Percentiles rank a stretch among this genome's conserved stretches.
phyloP scores from a whole-genome alignment of 2,797 vertebrate genomes.

The Salarias fasciatus region DNA sequence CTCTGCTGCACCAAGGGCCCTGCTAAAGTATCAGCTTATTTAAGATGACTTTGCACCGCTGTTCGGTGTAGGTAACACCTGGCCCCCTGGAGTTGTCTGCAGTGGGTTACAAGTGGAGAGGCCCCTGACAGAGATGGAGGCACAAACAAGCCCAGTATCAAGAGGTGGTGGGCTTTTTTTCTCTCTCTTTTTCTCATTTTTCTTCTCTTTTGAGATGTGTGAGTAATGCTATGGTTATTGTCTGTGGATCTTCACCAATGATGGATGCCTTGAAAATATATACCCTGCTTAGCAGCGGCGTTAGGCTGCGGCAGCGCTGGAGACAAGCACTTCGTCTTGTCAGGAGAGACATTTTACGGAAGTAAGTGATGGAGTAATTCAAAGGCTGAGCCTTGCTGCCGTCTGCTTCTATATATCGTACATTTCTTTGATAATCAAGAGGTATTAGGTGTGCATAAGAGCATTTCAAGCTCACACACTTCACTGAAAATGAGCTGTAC shows the following conservation, averaged over 20 bases:
- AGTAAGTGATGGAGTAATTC: constrained; percentile 49
- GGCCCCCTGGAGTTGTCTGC: constrained; percentile 71
- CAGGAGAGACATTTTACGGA: constrained; percentile 60
- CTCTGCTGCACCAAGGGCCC: constrained; percentile 90
- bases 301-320: constrained; percentile 30
- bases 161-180: constrained; percentile 52
- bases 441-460: constrained; percentile 7
- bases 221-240: constrained; percentile 68
- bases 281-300: constrained; percentile 58
- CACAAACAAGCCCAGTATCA: constrained; percentile 78
- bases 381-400: constrained; percentile 4
- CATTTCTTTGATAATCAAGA: constrained; percentile 3
- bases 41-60: constrained; percentile 79
- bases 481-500: no score
- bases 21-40: constrained; percentile 85
- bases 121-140: constrained; percentile 73
- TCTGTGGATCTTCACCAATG: constrained; percentile 64
- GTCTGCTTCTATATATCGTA: constrained; percentile 6
- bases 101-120: constrained; percentile 73
- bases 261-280: constrained; percentile 75
- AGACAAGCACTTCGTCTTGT: constrained; percentile 35
- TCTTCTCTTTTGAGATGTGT: constrained; percentile 48
- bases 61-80: constrained; percentile 70
- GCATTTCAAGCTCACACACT: constrained; percentile 5
- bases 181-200: no score